Percentiles rank a stretch among this genome's conserved stretches.
Evolutionary conservation across 1,140 invertebrate species (phyloP).

Genomic region (Orius insidiosus): DNA sequence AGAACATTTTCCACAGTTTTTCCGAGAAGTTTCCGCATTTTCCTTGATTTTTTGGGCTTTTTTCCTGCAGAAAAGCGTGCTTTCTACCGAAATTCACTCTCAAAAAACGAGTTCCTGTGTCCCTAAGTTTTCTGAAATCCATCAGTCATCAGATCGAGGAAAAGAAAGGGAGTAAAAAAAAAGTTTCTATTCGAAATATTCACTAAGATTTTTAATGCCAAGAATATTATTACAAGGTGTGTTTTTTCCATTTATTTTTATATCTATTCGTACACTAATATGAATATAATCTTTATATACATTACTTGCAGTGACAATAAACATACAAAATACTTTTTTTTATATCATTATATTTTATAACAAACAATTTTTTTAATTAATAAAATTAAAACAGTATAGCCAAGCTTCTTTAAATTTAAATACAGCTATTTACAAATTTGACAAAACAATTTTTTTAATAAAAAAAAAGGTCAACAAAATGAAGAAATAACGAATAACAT

Average conservation of each 20-base stretch:
- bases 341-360: conserved; percentile 7
- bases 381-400: conserved; percentile 4
- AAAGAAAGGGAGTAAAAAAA: no score
- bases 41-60: no score
- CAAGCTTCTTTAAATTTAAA: background rate
- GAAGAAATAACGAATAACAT: conserved; percentile 12
- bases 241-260: conserved; percentile 1
- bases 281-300: background rate
- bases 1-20: no score
- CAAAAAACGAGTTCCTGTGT: no score
- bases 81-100: no score
- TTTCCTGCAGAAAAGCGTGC: no score
- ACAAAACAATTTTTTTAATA: background rate
- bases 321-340: conserved; percentile 10
- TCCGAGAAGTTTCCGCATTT: no score
- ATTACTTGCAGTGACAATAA: conserved; percentile 8
- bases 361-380: background rate
- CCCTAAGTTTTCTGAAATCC: no score
- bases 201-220: conserved; percentile 8
- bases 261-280: conserved; percentile 10
- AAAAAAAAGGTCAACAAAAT: conserved; percentile 8
- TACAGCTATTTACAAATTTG: conserved; percentile 8
- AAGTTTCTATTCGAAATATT: no score
- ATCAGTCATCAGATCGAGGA: no score
- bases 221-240: conserved; percentile 12